Evolutionary conservation across 1,140 invertebrate species (phyloP), one percentile per base, ranked within the genome.

Genomic region (Andricus grossulariae): DNA sequence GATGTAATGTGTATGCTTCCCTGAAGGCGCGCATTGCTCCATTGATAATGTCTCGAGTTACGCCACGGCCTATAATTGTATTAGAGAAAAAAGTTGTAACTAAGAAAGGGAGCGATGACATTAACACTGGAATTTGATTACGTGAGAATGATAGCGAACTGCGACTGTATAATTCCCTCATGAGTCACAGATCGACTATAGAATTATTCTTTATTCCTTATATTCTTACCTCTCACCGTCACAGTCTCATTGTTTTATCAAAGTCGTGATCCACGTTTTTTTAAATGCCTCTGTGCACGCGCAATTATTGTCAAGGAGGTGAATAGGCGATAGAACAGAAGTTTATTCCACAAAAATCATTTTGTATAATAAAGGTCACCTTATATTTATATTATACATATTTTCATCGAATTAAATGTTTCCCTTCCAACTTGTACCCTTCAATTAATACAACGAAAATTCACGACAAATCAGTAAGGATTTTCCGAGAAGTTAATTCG

Each of bases 81-180:
- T 66, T 32, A 66, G 21, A 66, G 21, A 66, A 66, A 66, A 66
- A 66, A 66, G 32, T 66, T 32, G 12, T 16, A 66, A 66, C 21
- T 32, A 66, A 66, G 21, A 66, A 66, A 66, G 57, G 21, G 57
- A 66, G 25, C 57, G 57, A 66, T 66, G 57, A 66, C 57, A 66
- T 66, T 66, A 66, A 66, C 57, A 66, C 57, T 66, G 57, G 57
- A 66, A 66, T 66, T 66, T 66, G 57, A 66, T 66, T 66, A 66
- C 57, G 25, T 66, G 57, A 66, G 57, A 66, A 66, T 66, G 57
- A 66, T 66, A 66, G 12, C 57, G 57, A 66, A 32, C 6, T 16
- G 57, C 57, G 57, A 66, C 57, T 66, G 16, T 66, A 66, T 66
- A 66, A 66, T 66, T 66, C 57, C 57, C 57, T 66, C 13, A 66